These are phyloP conservation scores for Opisthocomus hoazin DNA, from an alignment of 2,113 vertebrate genomes.

Conservation along the genomic window DNA sequence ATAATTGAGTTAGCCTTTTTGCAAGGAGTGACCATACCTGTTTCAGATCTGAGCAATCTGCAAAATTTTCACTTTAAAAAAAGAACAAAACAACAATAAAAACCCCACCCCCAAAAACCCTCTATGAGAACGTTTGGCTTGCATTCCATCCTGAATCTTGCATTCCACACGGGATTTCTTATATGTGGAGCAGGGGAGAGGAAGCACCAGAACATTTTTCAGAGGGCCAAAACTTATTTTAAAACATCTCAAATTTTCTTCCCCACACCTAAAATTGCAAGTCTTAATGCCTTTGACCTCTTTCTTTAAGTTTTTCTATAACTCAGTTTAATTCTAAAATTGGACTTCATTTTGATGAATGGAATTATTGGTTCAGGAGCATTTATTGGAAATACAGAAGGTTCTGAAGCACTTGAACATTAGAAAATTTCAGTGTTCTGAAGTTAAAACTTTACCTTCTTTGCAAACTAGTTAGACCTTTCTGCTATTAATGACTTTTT, in stretches of 20 bases:
- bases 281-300: neutral
- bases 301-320: neutral
- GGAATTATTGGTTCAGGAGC: neutral
- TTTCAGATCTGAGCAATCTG: neutral
- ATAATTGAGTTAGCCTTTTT: neutral
- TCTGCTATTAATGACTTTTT: neutral
- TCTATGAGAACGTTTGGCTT: neutral
- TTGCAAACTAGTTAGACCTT: neutral
- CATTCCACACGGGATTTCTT: neutral
- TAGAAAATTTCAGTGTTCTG: neutral
- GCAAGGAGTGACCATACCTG: neutral
- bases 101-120: rapidly evolving
- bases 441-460: neutral
- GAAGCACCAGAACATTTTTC: neutral
- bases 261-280: neutral
- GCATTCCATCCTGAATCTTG: neutral
- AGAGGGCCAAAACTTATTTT: neutral
- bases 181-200: neutral
- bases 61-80: neutral
- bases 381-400: neutral
- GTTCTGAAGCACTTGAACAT: neutral
- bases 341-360: neutral
- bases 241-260: neutral
- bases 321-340: neutral
- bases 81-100: neutral